A percentile compares a stretch with the other conserved stretches of the same genome.
These are phyloP conservation scores for Drosophila atripex DNA, from an alignment of 2,888 invertebrate species.

Conservation along the genomic window DNA sequence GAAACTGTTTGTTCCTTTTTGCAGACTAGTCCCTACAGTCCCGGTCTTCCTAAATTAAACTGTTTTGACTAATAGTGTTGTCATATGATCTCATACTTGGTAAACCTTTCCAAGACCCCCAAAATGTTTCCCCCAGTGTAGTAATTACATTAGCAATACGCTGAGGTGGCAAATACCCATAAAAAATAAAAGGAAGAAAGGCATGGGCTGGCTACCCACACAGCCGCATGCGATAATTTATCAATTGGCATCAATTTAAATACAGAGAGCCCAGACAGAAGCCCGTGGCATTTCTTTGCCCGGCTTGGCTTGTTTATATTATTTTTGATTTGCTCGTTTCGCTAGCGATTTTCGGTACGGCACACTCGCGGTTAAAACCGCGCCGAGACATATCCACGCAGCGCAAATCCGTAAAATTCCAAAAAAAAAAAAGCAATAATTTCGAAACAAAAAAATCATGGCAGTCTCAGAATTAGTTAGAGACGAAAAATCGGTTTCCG, in stretches of 20 bases:
- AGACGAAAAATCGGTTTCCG: conserved; percentile 16
- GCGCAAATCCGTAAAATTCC: neutral
- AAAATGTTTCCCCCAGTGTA: conserved; percentile 11
- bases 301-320: conserved; percentile 20
- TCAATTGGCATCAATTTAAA: conserved; percentile 81
- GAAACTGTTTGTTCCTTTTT: neutral
- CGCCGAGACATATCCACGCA: conserved; percentile 30
- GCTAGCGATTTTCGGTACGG: conserved; percentile 23
- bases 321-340: conserved; percentile 19
- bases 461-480: conserved; percentile 1
- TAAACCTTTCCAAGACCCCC: no score
- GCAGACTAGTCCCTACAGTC: no score
- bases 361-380: conserved; percentile 41
- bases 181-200: neutral
- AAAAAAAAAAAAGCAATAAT: neutral
- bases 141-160: conserved; percentile 23
- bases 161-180: conserved; percentile 9
- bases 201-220: conserved; percentile 24
- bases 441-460: neutral
- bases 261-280: conserved; percentile 41
- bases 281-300: conserved; percentile 67
- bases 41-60: no score
- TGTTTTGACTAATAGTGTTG: no score
- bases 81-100: no score
- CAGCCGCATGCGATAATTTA: conserved; percentile 72